A percentile compares a stretch with the other conserved stretches of the same genome.
These are phyloP conservation scores for Ditylenchus dipsaci DNA, from an alignment of 1,140 invertebrate species.

Conservation along the genomic window DNA sequence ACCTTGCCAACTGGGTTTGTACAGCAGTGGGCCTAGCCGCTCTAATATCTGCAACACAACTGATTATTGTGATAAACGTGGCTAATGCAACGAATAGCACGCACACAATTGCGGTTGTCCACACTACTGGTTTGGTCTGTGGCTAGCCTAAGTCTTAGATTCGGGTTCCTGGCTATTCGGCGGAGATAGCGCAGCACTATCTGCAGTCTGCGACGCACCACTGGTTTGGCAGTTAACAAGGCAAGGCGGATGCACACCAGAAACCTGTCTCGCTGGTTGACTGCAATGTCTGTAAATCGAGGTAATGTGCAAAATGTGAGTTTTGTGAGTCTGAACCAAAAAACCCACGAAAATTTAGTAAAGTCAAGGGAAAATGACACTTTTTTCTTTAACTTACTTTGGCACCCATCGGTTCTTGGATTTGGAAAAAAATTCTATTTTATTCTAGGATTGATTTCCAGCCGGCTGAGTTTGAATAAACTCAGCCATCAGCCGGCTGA, in stretches of 20 bases:
- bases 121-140: not conserved
- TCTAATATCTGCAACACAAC: slow-evolving; percentile 11
- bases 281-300: slow-evolving; percentile 5
- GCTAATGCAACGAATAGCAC: too few relatives aligned
- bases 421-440: too few relatives aligned
- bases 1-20: not conserved
- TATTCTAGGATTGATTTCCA: too few relatives aligned
- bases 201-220: slow-evolving; percentile 2
- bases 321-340: too few relatives aligned
- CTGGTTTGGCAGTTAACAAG: not conserved
- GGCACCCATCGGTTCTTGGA: too few relatives aligned
- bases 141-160: not conserved
- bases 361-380: too few relatives aligned
- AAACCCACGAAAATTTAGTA: too few relatives aligned
- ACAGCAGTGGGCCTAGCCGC: not conserved
- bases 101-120: not conserved
- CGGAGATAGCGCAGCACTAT: not conserved
- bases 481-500: too few relatives aligned
- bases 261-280: not conserved
- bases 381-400: too few relatives aligned
- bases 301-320: too few relatives aligned
- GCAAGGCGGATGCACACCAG: not conserved
- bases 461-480: too few relatives aligned
- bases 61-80: not conserved
- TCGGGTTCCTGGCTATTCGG: not conserved